A percentile compares a stretch with the other conserved stretches of the same genome.
Evolutionary conservation across 1,140 invertebrate species (phyloP).

Genomic region (Drosophila sucinea): DNA sequence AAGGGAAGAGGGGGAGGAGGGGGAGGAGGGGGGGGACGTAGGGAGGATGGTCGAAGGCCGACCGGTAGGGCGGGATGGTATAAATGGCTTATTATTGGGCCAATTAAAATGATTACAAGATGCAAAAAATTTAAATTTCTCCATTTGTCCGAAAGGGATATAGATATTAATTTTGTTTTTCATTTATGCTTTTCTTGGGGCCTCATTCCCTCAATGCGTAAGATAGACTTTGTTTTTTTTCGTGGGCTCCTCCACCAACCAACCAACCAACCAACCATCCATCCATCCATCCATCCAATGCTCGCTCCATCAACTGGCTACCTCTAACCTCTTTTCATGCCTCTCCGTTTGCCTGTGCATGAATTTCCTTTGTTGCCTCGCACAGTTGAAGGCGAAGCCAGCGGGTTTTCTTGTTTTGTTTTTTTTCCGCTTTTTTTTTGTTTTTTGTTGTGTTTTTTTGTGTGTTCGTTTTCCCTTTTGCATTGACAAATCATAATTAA

Average conservation of each 20-base stretch:
- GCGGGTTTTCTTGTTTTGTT: slow-evolving; percentile 19
- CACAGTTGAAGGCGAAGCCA: slow-evolving; percentile 13
- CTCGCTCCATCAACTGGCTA: slow-evolving; percentile 8
- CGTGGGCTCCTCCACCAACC: not conserved
- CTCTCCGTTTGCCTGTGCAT: not conserved
- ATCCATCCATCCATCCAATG: not conserved
- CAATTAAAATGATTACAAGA: slow-evolving; percentile 27
- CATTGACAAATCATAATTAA: slow-evolving; percentile 63
- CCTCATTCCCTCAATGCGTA: slow-evolving; percentile 2
- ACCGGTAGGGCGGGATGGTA: not conserved
- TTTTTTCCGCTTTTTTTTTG: slow-evolving; percentile 18
- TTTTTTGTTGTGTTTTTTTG: slow-evolving; percentile 9
- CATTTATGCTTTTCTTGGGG: not conserved
- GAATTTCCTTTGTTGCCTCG: slow-evolving; percentile 16
- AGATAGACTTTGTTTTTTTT: slow-evolving; percentile 8
- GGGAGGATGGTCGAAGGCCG: not conserved
- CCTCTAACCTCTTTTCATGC: not conserved
- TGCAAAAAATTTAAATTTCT: not conserved
- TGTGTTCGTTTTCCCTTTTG: slow-evolving; percentile 24
- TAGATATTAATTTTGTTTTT: not conserved
- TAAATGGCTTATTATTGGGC: slow-evolving; percentile 20
- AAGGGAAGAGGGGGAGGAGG: not conserved
- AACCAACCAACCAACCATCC: not conserved
- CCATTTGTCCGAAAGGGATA: not conserved
- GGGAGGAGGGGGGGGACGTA: not conserved